Percentiles rank a stretch among this genome's conserved stretches.
Evolutionary conservation across 2,113 vertebrate genomes (phyloP).

Genomic region (Mesitornis unicolor): DNA sequence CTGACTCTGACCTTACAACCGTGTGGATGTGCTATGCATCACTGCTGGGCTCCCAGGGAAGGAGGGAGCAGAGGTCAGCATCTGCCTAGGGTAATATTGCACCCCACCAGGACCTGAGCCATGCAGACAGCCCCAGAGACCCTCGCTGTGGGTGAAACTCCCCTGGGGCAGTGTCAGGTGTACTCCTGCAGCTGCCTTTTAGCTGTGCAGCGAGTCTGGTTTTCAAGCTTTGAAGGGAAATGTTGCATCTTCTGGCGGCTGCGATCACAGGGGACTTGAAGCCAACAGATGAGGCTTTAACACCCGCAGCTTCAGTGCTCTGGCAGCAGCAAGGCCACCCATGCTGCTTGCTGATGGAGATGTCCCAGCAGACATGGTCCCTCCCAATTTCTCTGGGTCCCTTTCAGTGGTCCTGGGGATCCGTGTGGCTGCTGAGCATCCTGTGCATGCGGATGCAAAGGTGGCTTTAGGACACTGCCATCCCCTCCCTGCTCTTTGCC

Average conservation of each 20-base stretch:
- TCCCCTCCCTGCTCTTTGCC: neutral
- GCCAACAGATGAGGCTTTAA: neutral
- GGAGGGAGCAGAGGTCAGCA: neutral
- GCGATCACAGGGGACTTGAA: neutral
- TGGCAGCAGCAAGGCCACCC: neutral
- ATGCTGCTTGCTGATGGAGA: neutral
- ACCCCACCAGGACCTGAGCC: neutral
- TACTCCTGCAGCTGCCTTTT: neutral
- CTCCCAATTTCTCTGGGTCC: neutral
- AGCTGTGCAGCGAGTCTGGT: neutral
- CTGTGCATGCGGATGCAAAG: fast-evolving
- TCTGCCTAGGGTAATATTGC: neutral
- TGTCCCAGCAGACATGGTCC: neutral
- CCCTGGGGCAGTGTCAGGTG: neutral
- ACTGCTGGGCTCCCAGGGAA: neutral
- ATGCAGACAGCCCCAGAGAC: neutral
- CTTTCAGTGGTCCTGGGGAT: neutral
- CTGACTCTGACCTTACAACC: neutral
- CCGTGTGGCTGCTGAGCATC: neutral
- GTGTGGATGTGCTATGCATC: neutral
- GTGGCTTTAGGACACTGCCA: neutral
- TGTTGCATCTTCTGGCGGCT: neutral
- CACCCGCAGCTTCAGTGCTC: neutral
- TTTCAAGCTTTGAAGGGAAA: neutral
- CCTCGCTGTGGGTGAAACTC: fast-evolving